phyloP scores from a whole-genome alignment of 30 jellyfish, hydroid and myxozoan species.

The Hydra vulgaris region DNA sequence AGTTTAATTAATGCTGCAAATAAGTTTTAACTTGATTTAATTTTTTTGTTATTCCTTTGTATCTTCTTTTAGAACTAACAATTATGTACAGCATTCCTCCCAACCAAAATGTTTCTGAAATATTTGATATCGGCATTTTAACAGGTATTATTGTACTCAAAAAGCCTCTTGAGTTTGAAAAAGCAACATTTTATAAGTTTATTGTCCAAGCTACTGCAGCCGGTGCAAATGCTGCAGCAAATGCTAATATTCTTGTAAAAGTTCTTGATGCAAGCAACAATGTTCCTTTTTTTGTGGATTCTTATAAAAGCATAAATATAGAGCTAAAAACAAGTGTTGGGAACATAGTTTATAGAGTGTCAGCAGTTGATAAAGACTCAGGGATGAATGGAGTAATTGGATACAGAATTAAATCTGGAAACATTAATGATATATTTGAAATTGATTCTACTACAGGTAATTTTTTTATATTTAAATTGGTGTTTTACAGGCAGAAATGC shows the following conservation, averaged over 20 bases:
- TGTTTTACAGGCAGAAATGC: not conserved
- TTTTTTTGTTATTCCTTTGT: too few relatives aligned
- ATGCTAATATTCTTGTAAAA: slow-evolving; percentile 37
- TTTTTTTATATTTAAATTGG: not conserved
- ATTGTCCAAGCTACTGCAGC: slow-evolving; percentile 67
- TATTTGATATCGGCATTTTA: slow-evolving; percentile 31
- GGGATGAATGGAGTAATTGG: slow-evolving; percentile 49
- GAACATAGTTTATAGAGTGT: slow-evolving; percentile 37
- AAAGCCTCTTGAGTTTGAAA: slow-evolving; percentile 54
- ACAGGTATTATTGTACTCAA: slow-evolving; percentile 52
- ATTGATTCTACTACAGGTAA: slow-evolving; percentile 66
- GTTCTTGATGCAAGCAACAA: slow-evolving; percentile 80
- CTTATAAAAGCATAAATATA: slow-evolving; percentile 27
- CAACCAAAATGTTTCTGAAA: slow-evolving; percentile 9
- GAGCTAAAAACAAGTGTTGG: slow-evolving; percentile 44
- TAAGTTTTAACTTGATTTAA: too few relatives aligned
- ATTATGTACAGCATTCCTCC: slow-evolving; percentile 18
- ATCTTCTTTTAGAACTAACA: too few relatives aligned
- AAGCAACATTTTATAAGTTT: slow-evolving; percentile 29
- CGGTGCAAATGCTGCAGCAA: slow-evolving; percentile 44
- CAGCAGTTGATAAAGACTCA: slow-evolving; percentile 60
- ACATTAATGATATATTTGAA: slow-evolving; percentile 44
- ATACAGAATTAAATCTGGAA: slow-evolving; percentile 51
- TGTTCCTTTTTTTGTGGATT: slow-evolving; percentile 39
- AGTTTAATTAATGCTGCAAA: too few relatives aligned